A percentile compares a stretch with the other conserved stretches of the same genome.
These are phyloP conservation scores for Turdus rufiventris DNA, from an alignment of 2,113 vertebrate genomes.

Conservation along the genomic window DNA sequence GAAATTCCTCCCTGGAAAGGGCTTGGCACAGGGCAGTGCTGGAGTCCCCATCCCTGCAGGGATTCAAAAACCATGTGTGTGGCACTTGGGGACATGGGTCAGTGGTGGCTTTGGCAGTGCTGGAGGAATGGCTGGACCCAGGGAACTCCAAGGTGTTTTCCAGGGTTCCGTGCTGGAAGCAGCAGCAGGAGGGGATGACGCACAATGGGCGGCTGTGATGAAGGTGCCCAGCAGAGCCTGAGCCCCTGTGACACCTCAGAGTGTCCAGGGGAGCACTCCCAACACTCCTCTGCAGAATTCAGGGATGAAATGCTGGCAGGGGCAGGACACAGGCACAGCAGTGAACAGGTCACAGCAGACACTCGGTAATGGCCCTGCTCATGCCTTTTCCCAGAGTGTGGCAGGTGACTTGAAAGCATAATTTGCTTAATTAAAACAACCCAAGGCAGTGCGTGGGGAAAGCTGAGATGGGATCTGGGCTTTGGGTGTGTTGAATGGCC, in stretches of 20 bases:
- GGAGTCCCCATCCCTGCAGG: neutral
- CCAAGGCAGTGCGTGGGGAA: neutral
- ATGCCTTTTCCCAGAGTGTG: neutral
- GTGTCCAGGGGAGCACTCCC: fast-evolving
- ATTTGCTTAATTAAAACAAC: neutral
- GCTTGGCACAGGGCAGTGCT: neutral
- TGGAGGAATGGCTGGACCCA: fast-evolving
- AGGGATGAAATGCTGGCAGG: neutral
- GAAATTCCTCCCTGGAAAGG: neutral
- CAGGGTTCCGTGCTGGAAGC: fast-evolving
- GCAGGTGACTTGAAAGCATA: neutral
- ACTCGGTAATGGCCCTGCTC: neutral
- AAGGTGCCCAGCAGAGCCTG: fast-evolving
- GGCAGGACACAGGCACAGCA: neutral
- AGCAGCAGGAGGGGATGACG: neutral
- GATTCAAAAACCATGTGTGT: fast-evolving
- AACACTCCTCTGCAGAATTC: fast-evolving
- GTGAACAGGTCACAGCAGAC: neutral
- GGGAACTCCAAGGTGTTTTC: fast-evolving
- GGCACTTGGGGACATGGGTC: fast-evolving
- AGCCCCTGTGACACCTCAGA: neutral
- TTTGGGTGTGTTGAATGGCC: neutral
- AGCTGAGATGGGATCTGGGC: neutral
- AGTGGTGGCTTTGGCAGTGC: neutral
- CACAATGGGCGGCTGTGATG: fast-evolving